Base-by-base conservation (phyloP, 2,888 invertebrate genomes). In the Cyclophora punctaria region DNA sequence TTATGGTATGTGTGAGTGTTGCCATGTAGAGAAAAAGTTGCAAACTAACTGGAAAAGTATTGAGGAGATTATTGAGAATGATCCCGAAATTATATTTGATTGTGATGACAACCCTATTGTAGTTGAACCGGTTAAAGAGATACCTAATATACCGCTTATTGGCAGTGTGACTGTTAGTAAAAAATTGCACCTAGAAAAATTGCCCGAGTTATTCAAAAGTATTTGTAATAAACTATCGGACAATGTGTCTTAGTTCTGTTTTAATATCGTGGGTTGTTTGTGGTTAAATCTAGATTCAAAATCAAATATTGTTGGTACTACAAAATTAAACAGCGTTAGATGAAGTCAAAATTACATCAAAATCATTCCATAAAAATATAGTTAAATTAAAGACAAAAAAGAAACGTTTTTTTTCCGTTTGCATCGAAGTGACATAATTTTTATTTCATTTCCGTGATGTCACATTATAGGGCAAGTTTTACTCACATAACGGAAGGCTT, bases 1-100 rank as follows among this genome's bases (percentile, higher is more conserved):
- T 50, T 88, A 85, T 37, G 83, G 78, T 42, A 71, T 79, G 73
- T 86, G 83, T 55, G 69, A 80, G 60, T 85, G 85, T 75, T 84
- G 84, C 64, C 64, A 62, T 7, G 53, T 64, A 0, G 71, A 71
- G 58, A 83, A 67, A 61, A 80, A 69, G 50, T 20, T 77, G 42
- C 73, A 60, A 3, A 83, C 80, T 0, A 77, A 85, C 48, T 88
- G 88, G 88, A 64, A 80, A 49, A 76, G 80, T 0, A 84, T 88
- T 34, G 86, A 85, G 65, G 80, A 85, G 48, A 83, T 83, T 1
- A 88, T 88, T n/a, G 86, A 86, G 47, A 85, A 86, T 44, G 86
- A 88, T 64, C 85, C 87, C 2, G 88, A 88, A 59, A 87, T 88
- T 1, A 87, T 88, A 54, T 88, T 88, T 65, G 87, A 88, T 71